Conservation (phyloP, 1,140 invertebrate genomes). For the Olivierus martensii region DNA sequence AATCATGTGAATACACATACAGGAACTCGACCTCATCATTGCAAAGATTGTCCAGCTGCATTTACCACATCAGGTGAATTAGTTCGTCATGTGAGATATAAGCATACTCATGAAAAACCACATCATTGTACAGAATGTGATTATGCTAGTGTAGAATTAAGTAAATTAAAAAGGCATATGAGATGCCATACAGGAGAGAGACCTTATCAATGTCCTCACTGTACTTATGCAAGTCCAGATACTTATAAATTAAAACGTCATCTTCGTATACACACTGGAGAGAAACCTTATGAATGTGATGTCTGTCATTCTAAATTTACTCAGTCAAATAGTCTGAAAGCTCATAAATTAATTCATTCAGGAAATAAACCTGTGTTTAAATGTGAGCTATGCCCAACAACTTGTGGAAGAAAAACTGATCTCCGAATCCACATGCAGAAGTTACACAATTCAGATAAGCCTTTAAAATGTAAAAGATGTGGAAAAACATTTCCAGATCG, state of each 20-base stretch:
- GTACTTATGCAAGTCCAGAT: slow-evolving; percentile 93
- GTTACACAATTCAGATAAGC: slow-evolving; percentile 84
- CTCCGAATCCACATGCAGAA: slow-evolving; percentile 92
- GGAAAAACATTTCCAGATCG: slow-evolving; percentile 82
- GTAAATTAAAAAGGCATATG: slow-evolving; percentile 83
- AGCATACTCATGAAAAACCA: slow-evolving; percentile 89
- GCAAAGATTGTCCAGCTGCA: slow-evolving; percentile 80
- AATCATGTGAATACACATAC: slow-evolving; percentile 96
- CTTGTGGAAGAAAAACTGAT: slow-evolving; percentile 92
- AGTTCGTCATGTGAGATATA: slow-evolving; percentile 78
- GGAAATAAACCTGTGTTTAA: slow-evolving; percentile 89
- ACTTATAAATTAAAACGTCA: slow-evolving; percentile 82
- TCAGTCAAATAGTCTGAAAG: slow-evolving; percentile 88
- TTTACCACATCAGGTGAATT: slow-evolving; percentile 94
- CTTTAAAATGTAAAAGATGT: slow-evolving; percentile 83
- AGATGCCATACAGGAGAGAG: slow-evolving; percentile 79
- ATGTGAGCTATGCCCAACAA: slow-evolving; percentile 89
- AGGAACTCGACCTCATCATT: slow-evolving; percentile 85
- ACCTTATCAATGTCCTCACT: slow-evolving; percentile 82
- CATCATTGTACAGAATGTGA: slow-evolving; percentile 90
- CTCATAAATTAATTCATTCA: slow-evolving; percentile 88
- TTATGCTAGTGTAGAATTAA: slow-evolving; percentile 86
- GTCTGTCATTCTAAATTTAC: slow-evolving; percentile 55
- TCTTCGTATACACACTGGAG: slow-evolving; percentile 45
- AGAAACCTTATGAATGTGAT: slow-evolving; percentile 48